phyloP scores from a whole-genome alignment of 2,113 vertebrate species.

The Chloebia gouldiae region DNA sequence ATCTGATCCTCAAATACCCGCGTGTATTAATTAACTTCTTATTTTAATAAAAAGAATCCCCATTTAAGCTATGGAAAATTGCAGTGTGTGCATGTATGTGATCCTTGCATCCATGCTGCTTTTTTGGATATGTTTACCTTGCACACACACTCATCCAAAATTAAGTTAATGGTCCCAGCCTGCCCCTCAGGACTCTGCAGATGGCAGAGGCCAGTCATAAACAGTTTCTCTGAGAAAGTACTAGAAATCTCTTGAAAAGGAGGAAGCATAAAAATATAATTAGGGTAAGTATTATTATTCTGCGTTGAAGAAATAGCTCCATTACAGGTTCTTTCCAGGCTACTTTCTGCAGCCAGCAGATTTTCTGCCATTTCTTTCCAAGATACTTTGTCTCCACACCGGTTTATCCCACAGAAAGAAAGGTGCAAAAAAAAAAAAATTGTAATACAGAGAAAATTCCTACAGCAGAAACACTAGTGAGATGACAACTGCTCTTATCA shows the following conservation, averaged over 20 bases:
- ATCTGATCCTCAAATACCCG: slow-evolving; percentile 25
- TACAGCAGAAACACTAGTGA: not conserved
- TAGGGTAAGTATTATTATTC: not conserved
- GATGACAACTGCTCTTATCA: not conserved
- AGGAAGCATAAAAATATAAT: not conserved
- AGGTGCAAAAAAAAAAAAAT: not conserved
- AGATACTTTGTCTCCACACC: not conserved
- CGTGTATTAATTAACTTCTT: slow-evolving; percentile 55
- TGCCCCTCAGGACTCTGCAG: not conserved
- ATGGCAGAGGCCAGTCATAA: not conserved
- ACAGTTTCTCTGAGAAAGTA: not conserved
- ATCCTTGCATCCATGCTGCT: not conserved
- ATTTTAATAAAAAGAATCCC: slow-evolving; percentile 42
- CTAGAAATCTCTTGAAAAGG: not conserved
- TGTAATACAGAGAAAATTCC: not conserved
- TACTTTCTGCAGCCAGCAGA: not conserved
- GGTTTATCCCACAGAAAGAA: not conserved
- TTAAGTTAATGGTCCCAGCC: slow-evolving; percentile 1
- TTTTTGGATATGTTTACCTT: not conserved
- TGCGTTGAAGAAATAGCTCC: not conserved
- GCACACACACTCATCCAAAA: slow-evolving; percentile 9
- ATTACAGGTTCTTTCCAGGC: not conserved
- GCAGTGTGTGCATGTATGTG: not conserved
- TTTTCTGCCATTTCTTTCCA: not conserved
- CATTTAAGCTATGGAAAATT: slow-evolving; percentile 50